phyloP scores from a whole-genome alignment of 2,797 vertebrate species.

The Periparus ater region DNA sequence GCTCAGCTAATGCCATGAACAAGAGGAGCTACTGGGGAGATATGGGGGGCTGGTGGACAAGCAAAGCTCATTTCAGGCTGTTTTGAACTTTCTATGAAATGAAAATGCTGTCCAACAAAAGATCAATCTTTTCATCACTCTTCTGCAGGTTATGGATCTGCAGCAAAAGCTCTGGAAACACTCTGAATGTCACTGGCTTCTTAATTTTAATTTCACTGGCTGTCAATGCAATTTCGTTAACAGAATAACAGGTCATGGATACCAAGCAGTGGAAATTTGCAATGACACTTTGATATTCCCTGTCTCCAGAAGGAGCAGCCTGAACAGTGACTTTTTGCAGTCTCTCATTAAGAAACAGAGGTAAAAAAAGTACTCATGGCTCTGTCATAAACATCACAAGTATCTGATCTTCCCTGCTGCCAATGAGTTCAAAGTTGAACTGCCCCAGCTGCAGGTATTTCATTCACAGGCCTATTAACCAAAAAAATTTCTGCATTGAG shows the following conservation, averaged over 20 bases:
- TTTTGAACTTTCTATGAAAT: not conserved
- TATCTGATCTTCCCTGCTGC: not conserved
- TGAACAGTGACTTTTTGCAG: not conserved
- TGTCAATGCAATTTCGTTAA: not conserved
- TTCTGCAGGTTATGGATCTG: not conserved
- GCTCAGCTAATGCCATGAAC: not conserved
- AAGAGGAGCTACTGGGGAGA: not conserved
- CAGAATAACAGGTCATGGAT: not conserved
- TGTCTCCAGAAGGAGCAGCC: not conserved
- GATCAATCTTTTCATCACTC: not conserved
- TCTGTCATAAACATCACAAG: not conserved
- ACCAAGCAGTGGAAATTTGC: not conserved
- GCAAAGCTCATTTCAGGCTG: not conserved
- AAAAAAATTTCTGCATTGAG: not conserved
- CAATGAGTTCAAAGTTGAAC: not conserved
- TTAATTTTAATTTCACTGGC: not conserved
- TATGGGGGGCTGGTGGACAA: not conserved
- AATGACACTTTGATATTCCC: not conserved
- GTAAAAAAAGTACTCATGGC: not conserved
- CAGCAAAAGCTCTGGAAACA: not conserved
- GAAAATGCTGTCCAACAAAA: not conserved
- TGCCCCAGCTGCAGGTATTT: not conserved
- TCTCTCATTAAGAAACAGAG: not conserved
- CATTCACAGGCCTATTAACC: not conserved
- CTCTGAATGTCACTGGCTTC: not conserved